Conservation (phyloP, 2,113 vertebrate species). For the Miniopterus natalensis region DNA sequence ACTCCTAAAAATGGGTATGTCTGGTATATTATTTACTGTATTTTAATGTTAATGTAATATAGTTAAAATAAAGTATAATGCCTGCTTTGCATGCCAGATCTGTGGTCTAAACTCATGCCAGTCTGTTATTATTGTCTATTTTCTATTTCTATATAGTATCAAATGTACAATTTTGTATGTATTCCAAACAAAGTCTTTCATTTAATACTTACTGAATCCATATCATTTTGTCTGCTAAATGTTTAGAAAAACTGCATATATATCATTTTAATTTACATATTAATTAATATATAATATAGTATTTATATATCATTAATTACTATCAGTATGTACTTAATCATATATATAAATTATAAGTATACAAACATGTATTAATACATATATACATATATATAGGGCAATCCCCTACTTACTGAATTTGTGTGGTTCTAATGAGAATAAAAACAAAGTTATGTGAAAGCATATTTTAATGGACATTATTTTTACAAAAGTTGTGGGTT, state of each 20-base stretch:
- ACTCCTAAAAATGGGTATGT: neutral
- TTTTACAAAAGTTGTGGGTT: neutral
- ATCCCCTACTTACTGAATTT: neutral
- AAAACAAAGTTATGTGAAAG: neutral
- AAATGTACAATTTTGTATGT: neutral
- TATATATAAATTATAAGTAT: neutral
- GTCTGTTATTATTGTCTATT: neutral
- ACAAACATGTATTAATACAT: neutral
- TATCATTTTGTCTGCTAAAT: neutral
- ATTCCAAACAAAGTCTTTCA: neutral
- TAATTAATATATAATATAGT: neutral
- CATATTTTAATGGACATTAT: neutral
- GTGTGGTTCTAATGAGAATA: neutral
- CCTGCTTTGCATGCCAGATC: neutral
- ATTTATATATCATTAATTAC: neutral
- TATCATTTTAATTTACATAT: neutral
- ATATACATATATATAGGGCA: neutral
- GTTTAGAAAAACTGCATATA: neutral
- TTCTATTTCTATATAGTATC: neutral
- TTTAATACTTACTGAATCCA: neutral
- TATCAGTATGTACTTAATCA: neutral
- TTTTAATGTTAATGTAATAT: neutral
- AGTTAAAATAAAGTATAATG: neutral
- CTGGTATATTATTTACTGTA: neutral
- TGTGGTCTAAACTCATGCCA: neutral